Evolutionary conservation across 2,113 vertebrate genomes (phyloP), one percentile per base, ranked within the genome.

Genomic region (Leptobrachium leishanense): DNA sequence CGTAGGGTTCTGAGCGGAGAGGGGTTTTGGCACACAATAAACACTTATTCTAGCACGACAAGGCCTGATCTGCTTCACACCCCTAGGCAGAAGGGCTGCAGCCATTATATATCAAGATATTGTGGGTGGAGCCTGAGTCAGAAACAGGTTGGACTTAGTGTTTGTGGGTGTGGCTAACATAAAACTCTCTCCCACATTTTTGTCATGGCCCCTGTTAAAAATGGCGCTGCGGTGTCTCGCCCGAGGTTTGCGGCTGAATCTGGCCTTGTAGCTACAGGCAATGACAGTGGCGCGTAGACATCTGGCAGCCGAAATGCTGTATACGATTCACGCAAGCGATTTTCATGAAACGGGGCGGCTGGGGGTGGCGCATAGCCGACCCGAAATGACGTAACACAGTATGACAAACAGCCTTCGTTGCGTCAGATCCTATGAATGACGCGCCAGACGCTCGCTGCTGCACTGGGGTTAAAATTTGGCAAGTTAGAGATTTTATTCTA

Each of bases 11-110:
- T 57, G 42, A 15, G 43, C 20, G 64, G 75, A 53, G 9, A 43
- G 55, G 9, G 20, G 2, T 9, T 76, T 76, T 76, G 75, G 75
- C 75, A 76, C 75, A 76, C 75, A 68, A 55, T 6, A 42, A 76
- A 76, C 50, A 76, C 64, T 31, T 44, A 39, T 31, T 70, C 68
- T 20, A 68, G 2, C 57, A 76, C 50, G 43, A 68, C 46, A 15
- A 31, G 55, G 55, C 55, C 55, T 1, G 11, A 12, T 50, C 46
- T 50, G 46, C 8, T 12, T 59, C 13, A 3, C 55, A 59, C 55
- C 55, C 55, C 55, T 50, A 59, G 55, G 55, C 55, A 59, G 9
- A 59, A 13, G 13, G 13, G 46, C 46, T 59, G 13, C 55, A 59
- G 13, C 3, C 13, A 12, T 12, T 59, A 59, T 12, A 50, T 50